Evolutionary conservation across 2,888 invertebrate genomes (phyloP), one percentile per base, ranked within the genome.

Genomic region (Orthosia gothica): DNA sequence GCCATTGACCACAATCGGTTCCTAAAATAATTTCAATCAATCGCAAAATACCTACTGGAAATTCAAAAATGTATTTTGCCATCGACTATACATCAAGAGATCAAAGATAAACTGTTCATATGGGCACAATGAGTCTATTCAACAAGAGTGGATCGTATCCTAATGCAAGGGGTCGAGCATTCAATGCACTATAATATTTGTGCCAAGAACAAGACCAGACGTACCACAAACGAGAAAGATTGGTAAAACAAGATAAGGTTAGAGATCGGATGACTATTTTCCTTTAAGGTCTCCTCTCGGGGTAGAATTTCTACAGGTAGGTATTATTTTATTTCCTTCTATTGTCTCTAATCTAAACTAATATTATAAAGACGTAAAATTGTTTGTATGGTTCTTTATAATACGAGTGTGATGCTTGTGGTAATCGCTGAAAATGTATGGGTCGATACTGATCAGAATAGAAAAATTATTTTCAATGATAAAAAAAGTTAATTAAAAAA

Each of bases 81-180:
- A 23, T 65, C 26, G 62, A 65, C 13, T 52, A 49, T 74, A 69
- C 79, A 66, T 18, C 59, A 47, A 47, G n/a, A 74, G 75, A 79
- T 82, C n/a, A 69, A 52, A 50, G 81, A 82, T 82, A 67, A 71
- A 64, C 83, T 90, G 90, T 92, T 92, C 91, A 90, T 88, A 86
- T 79, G 84, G 87, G 90, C 90, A 93, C 92, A 94, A 93, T 93
- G 90, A 89, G 79, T 90, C 89, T 89, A 92, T 93, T 93, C 90
- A 93, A 83, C 88, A 75, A 86, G 83, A 71, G 64, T 40, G 78
- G 92, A 92, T 84, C 87, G 83, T 75, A 67, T 40, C 40, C 40
- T 7, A 9, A 40, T 52, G 59, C 20, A 26, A 70, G 64, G 64
- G 68, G 62, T 61, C 65, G 58, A 59, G 49, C 49, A 71, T 71